These are phyloP conservation scores for Cyprinodon brontotheroides DNA, from an alignment of 2,113 vertebrate genomes.

Conservation along the genomic window DNA sequence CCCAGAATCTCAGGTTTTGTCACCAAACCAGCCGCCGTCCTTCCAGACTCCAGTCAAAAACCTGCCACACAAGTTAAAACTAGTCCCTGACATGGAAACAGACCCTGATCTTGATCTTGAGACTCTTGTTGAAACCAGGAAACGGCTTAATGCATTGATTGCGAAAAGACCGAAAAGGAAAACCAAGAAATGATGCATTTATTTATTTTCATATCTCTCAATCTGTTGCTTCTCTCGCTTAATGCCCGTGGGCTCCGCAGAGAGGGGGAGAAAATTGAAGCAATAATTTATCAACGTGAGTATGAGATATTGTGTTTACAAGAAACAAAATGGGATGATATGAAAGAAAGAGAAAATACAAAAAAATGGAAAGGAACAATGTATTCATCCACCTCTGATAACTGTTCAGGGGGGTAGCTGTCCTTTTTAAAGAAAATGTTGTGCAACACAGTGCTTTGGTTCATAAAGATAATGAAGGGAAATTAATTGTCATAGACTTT, in stretches of 20 bases:
- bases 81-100: too few relatives aligned
- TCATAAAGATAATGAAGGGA: not conserved
- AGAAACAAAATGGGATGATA: not conserved
- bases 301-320: not conserved
- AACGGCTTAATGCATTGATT: too few relatives aligned
- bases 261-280: accelerated
- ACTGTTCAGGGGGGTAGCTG: not conserved
- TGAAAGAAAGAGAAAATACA: not conserved
- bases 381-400: not conserved
- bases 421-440: not conserved
- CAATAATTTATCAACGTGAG: not conserved
- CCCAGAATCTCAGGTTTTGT: too few relatives aligned
- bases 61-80: too few relatives aligned
- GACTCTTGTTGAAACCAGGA: too few relatives aligned
- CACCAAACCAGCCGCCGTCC: too few relatives aligned
- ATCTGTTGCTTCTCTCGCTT: not conserved
- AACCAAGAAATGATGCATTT: too few relatives aligned
- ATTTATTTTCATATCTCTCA: too few relatives aligned
- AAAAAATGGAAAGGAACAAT: not conserved
- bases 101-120: too few relatives aligned
- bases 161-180: too few relatives aligned
- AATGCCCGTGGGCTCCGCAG: not conserved
- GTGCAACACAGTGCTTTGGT: not conserved
- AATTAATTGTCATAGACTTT: not conserved
- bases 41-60: too few relatives aligned